Evolutionary conservation across 2,797 vertebrate genomes (phyloP), one percentile per base, ranked within the genome.

Genomic region (Eulemur rubriventer): DNA sequence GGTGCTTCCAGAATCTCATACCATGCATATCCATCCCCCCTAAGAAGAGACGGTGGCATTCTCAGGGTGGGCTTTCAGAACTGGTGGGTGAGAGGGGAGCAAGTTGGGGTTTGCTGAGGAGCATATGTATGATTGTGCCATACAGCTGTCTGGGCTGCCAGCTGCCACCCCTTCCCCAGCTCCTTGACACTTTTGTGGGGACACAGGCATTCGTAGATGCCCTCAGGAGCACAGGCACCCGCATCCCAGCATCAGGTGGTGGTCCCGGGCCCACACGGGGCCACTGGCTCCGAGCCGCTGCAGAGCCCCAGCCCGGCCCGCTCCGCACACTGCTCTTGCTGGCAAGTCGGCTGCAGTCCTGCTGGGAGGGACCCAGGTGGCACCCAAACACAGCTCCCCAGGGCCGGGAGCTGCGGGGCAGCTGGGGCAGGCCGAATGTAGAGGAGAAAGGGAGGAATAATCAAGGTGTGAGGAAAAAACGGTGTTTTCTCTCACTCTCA

Each of bases 191-290:
- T 0, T 43, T 16, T 26, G 2, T 35, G 65, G 28, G 76, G 30
- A 35, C 11, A 35, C 20, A 48, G 59, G 57, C 43, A 7, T 55
- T 59, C 3, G 1, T 2, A 13, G 50, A 41, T 46, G 43, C 30
- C n/a, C 6, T 69, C 13, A 2, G 28, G 50, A 65, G 17, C 38
- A 30, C 35, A n/a, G 35, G 35, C 9, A 3, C 73, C 18, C 3
- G 30, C 6, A 10, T 1, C 18, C 65, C 28, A 12, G 22, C 38
- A 26, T 48, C 48, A 41, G 75, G 65, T 12, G 0, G 16, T 50
- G 41, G 7, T 50, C 46, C 43, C 17, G 0, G 69, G 18, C n/a
- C n/a, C n/a, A 1, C 0, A 0, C 2, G 2, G 50, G 46, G 28
- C 20, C 38, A 38, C 46, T 6, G 11, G 26, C 30, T 73, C 73